phyloP scores from a whole-genome alignment of 2,888 invertebrate genomes.

The Rhagophthalmus giganteus region DNA sequence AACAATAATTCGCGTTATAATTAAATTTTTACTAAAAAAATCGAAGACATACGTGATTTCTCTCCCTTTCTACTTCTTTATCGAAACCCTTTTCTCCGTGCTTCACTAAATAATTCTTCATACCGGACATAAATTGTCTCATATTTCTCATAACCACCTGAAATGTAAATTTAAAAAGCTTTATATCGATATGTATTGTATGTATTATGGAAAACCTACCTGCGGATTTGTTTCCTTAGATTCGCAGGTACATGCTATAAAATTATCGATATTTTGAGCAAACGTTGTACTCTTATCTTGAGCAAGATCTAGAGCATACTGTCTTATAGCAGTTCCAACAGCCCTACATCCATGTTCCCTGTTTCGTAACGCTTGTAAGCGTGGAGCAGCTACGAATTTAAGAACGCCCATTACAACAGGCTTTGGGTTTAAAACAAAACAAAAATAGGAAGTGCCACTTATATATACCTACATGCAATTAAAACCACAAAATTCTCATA shows the following conservation, averaged over 20 bases:
- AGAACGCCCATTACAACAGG: slow-evolving; percentile 9
- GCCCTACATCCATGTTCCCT: slow-evolving; percentile 61
- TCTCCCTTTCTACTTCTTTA: slow-evolving; percentile 84
- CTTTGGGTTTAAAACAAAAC: not conserved
- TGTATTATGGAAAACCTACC: no score
- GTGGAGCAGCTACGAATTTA: slow-evolving; percentile 70
- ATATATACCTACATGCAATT: slow-evolving; percentile 6
- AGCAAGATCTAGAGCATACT: slow-evolving; percentile 79
- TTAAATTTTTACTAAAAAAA: not conserved
- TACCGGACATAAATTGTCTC: slow-evolving; percentile 96
- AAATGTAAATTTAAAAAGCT: slow-evolving; percentile 29
- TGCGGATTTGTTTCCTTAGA: slow-evolving; percentile 87
- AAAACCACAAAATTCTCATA: slow-evolving; percentile 9
- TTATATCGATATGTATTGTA: no score
- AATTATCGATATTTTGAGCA: slow-evolving; percentile 90
- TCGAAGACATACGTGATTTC: slow-evolving; percentile 65
- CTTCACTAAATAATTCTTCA: slow-evolving; percentile 96
- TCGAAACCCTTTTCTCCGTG: slow-evolving; percentile 94
- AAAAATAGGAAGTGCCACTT: slow-evolving; percentile 1
- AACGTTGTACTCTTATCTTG: slow-evolving; percentile 87
- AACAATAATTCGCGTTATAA: slow-evolving; percentile 37
- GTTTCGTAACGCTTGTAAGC: slow-evolving; percentile 70
- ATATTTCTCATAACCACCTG: slow-evolving; percentile 85
- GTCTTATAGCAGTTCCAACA: slow-evolving; percentile 72
- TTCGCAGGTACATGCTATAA: slow-evolving; percentile 89